These are phyloP conservation scores for Patella pellucida DNA, from an alignment of 2,888 invertebrate genomes.

Conservation along the genomic window DNA sequence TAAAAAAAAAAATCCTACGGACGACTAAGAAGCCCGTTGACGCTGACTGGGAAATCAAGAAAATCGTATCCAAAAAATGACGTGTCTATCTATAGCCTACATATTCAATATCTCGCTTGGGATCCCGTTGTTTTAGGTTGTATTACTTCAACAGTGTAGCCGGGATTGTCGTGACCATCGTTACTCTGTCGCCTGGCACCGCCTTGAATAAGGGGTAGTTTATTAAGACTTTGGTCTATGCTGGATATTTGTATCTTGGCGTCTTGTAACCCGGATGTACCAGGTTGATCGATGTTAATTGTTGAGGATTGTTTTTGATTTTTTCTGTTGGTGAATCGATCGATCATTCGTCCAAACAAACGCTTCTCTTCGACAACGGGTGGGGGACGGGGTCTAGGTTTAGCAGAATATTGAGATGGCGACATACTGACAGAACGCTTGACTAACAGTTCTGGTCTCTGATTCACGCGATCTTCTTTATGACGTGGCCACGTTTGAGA, in stretches of 20 bases:
- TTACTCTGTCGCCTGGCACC: not conserved
- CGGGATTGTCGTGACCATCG: not conserved
- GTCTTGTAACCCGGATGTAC: not conserved
- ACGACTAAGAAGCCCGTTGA: too few species aligned
- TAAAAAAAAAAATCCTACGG: too few species aligned
- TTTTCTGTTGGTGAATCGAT: not conserved
- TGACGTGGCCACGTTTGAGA: slow-evolving; percentile 6
- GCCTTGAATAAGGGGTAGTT: not conserved
- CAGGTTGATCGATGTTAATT: not conserved
- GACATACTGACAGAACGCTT: not conserved
- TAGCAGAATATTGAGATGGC: not conserved
- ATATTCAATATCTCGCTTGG: not conserved
- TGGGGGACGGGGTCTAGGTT: not conserved
- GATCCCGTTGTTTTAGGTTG: not conserved
- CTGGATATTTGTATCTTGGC: not conserved
- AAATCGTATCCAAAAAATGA: too few species aligned
- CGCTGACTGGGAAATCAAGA: too few species aligned
- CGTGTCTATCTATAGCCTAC: too few species aligned
- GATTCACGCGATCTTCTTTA: not conserved
- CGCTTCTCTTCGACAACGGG: not conserved
- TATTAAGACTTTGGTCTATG: not conserved
- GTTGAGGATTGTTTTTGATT: not conserved
- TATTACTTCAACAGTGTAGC: not conserved
- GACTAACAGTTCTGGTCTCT: not conserved
- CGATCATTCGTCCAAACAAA: not conserved